These are phyloP conservation scores for Ibycter americanus DNA, from an alignment of 2,797 vertebrate species.

Conservation along the genomic window DNA sequence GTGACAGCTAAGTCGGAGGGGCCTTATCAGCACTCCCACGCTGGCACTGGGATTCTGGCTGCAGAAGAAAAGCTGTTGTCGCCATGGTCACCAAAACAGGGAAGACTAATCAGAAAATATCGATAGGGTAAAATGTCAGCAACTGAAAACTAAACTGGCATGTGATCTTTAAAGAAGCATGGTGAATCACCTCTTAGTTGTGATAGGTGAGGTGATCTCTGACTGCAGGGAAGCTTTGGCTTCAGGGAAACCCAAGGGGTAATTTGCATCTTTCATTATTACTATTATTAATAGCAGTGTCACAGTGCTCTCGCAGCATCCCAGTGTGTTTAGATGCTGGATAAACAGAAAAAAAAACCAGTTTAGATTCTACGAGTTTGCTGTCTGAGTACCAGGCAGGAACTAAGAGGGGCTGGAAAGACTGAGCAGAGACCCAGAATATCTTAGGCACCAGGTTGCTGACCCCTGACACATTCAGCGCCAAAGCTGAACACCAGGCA, in stretches of 20 bases:
- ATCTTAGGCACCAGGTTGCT: rapidly evolving
- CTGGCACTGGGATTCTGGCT: neutral
- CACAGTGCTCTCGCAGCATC: neutral
- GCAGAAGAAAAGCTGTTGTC: neutral
- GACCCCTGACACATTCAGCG: neutral
- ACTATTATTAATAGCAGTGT: neutral
- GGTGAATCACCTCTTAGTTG: neutral
- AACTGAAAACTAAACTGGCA: neutral
- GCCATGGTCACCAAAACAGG: neutral
- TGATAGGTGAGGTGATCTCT: neutral
- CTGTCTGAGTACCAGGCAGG: neutral
- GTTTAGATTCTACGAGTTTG: rapidly evolving
- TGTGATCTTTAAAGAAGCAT: neutral
- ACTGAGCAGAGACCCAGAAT: neutral
- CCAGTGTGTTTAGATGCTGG: neutral
- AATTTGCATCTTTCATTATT: neutral
- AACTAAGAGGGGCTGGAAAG: neutral
- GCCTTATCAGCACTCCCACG: neutral
- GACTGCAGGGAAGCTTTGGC: neutral
- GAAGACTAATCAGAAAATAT: neutral
- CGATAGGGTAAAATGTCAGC: neutral
- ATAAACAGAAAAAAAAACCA: rapidly evolving
- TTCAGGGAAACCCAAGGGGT: neutral
- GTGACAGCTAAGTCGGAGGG: neutral
- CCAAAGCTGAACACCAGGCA: neutral